These are phyloP conservation scores for Aurelia coerulea DNA, from an alignment of 30 jellyfish, hydroid and myxozoan species.

Conservation along the genomic window DNA sequence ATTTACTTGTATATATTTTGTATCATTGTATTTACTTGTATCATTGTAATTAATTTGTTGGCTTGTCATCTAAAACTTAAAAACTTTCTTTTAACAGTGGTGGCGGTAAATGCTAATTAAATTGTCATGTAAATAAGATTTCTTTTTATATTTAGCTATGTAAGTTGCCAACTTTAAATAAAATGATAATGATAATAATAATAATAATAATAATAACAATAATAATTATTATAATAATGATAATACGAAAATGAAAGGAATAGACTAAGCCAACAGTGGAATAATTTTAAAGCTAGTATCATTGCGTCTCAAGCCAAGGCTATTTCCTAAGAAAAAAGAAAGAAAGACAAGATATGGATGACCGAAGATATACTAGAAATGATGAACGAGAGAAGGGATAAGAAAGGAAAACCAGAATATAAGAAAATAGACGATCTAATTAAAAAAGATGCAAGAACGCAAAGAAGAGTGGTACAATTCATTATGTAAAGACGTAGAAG, in stretches of 20 bases:
- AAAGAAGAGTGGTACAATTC: slow-evolving; percentile 8
- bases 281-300: neutral
- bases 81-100: too few species aligned
- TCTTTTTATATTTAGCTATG: too few species aligned
- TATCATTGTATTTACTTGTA: too few species aligned
- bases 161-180: too few species aligned
- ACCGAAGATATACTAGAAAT: slow-evolving; percentile 15
- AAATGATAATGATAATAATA: too few species aligned
- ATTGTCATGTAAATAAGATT: too few species aligned
- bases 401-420: neutral
- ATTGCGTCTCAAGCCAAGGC: neutral
- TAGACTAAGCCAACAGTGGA: slow-evolving; percentile 3
- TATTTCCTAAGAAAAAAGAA: neutral
- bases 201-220: too few species aligned
- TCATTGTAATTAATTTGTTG: too few species aligned
- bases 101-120: too few species aligned
- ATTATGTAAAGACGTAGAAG: neutral
- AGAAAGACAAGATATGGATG: slow-evolving; percentile 7
- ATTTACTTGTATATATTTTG: too few species aligned
- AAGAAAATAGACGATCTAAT: neutral
- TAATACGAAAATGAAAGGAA: neutral
- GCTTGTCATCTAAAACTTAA: too few species aligned
- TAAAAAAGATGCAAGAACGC: neutral
- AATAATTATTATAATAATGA: too few species aligned
- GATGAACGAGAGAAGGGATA: slow-evolving; percentile 24